phyloP scores from a whole-genome alignment of 2,113 vertebrate genomes.

The Clarias macrocephalus region DNA sequence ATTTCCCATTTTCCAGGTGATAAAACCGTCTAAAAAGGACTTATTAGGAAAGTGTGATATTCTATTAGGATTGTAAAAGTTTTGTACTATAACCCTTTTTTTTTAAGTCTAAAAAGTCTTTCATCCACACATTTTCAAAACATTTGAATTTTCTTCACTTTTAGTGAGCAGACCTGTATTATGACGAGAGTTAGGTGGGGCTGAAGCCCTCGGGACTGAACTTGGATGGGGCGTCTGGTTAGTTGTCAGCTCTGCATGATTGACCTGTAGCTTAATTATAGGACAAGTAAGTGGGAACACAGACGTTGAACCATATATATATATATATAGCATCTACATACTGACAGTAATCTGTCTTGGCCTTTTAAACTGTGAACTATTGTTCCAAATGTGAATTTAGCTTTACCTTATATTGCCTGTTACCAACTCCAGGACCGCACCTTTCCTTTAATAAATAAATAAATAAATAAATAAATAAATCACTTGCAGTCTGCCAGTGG shows the following conservation, averaged over 20 bases:
- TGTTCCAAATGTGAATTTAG: neutral
- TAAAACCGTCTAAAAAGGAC: neutral
- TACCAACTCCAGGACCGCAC: neutral
- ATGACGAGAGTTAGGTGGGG: neutral
- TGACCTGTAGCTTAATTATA: neutral
- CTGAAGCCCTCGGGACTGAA: neutral
- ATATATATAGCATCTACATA: neutral
- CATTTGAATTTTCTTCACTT: neutral
- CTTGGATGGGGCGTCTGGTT: neutral
- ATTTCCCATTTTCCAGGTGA: neutral
- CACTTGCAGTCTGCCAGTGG: neutral
- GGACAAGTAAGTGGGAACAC: neutral
- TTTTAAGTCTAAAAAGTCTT: neutral
- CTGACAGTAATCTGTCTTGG: neutral
- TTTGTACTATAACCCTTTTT: neutral
- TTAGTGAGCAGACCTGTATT: neutral
- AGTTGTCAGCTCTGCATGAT: neutral
- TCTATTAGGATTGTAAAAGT: neutral
- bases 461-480: neutral
- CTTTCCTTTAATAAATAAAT: neutral
- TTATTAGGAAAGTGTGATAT: neutral
- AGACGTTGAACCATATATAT: neutral
- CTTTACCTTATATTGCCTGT: neutral
- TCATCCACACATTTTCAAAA: neutral
- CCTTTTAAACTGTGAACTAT: neutral